Conservation (phyloP, 2,797 vertebrate species). For the Otolemur crassicaudatus region DNA sequence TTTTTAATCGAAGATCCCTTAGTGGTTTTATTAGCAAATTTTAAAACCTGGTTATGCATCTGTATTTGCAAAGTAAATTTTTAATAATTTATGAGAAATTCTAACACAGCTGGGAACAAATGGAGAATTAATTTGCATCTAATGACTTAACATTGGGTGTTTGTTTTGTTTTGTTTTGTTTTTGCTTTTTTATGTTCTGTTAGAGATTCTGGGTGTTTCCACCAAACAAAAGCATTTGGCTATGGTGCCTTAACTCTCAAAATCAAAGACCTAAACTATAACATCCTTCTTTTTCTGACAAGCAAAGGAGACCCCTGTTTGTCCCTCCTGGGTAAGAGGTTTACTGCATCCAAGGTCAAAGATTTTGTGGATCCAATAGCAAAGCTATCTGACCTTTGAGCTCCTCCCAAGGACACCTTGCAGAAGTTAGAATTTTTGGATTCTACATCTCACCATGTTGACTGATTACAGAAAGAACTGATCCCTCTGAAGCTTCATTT, state of each 20-base stretch:
- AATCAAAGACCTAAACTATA: conserved; percentile 1
- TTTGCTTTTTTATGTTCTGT: background rate
- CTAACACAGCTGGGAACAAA: background rate
- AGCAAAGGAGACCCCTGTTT: background rate
- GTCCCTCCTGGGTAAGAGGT: background rate
- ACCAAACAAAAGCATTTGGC: background rate
- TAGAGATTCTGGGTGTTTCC: conserved; percentile 29
- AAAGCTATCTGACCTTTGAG: background rate
- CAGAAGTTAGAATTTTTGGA: background rate
- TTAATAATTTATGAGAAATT: conserved; percentile 52
- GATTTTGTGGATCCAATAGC: background rate
- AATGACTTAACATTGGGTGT: background rate
- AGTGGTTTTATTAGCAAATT: background rate
- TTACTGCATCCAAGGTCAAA: background rate
- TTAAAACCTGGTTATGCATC: background rate
- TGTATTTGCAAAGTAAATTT: conserved; percentile 46
- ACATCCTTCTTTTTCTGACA: background rate
- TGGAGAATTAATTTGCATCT: conserved; percentile 50
- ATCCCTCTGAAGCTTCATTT: conserved; percentile 9
- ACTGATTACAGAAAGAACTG: background rate
- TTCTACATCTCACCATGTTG: background rate
- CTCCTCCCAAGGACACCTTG: background rate
- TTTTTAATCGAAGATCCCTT: no score
- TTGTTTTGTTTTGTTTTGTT: background rate
- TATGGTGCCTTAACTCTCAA: conserved; percentile 26